phyloP scores from a whole-genome alignment of 2,888 invertebrate species.

The Salticus scenicus region DNA sequence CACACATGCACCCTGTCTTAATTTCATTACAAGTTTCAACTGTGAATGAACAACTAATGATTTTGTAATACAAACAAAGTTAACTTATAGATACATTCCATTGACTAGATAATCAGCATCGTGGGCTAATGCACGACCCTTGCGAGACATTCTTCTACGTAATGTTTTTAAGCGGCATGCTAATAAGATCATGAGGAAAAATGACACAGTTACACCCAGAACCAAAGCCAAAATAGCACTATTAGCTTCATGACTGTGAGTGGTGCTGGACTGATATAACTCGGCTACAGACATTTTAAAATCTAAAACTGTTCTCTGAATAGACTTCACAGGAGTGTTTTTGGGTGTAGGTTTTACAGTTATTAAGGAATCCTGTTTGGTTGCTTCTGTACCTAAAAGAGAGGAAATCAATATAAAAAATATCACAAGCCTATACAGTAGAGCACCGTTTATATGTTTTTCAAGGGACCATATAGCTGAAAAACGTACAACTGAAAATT shows the following conservation, averaged over 20 bases:
- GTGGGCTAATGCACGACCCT: slow-evolving; percentile 75
- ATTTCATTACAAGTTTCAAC: no score
- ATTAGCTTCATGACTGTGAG: slow-evolving; percentile 70
- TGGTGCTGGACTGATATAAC: slow-evolving; percentile 62
- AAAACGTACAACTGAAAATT: no score
- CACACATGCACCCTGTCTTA: no score
- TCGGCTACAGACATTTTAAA: slow-evolving; percentile 63
- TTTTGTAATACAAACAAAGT: no score
- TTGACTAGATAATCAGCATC: slow-evolving; percentile 98
- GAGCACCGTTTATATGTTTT: no score
- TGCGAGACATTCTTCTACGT: slow-evolving; percentile 82
- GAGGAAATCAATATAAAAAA: no score
- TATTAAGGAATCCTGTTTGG: slow-evolving; percentile 5
- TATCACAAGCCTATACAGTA: no score
- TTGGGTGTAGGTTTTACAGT: slow-evolving; percentile 28
- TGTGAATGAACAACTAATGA: no score
- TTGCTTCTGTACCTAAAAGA: slow-evolving; percentile 19
- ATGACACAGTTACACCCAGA: slow-evolving; percentile 86
- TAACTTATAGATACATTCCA: slow-evolving; percentile 94
- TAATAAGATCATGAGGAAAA: slow-evolving; percentile 86
- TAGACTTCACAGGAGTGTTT: not conserved
- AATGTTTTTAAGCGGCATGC: slow-evolving; percentile 89
- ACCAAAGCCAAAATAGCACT: slow-evolving; percentile 82
- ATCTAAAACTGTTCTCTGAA: slow-evolving; percentile 53
- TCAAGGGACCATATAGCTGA: no score